A percentile compares a stretch with the other conserved stretches of the same genome.
phyloP scores from a whole-genome alignment of 1,140 invertebrate genomes.

The Bombus huntii region DNA sequence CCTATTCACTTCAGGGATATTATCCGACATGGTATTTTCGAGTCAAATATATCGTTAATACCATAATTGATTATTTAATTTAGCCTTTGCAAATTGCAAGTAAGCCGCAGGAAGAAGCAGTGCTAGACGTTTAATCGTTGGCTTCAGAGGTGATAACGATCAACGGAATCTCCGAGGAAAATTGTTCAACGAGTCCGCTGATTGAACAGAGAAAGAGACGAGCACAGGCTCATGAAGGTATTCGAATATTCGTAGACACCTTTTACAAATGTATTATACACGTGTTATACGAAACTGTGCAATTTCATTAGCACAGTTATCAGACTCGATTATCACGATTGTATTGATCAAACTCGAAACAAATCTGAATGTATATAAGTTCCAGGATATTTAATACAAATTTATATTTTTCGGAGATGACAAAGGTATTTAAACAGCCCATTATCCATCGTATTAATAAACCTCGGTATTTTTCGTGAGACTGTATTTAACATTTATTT shows the following conservation, averaged over 20 bases:
- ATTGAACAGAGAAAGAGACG: background rate
- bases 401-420: no score
- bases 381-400: no score
- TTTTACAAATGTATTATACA: background rate
- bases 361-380: no score
- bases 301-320: no score
- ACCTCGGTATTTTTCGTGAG: no score
- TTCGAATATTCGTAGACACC: background rate
- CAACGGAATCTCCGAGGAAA: background rate
- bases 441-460: no score
- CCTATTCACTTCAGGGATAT: no score
- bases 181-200: background rate
- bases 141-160: slow-evolving; percentile 4
- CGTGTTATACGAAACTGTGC: no score
- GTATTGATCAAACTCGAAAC: no score
- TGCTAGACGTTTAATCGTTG: background rate
- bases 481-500: no score
- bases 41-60: slow-evolving; percentile 29
- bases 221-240: background rate
- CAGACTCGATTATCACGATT: no score
- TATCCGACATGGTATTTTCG: background rate
- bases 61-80: slow-evolving; percentile 48
- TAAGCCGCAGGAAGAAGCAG: background rate
- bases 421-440: no score
- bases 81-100: background rate